Evolutionary conservation across 2,888 invertebrate genomes (phyloP), one percentile per base, ranked within the genome.

Genomic region (Agrotis puta): DNA sequence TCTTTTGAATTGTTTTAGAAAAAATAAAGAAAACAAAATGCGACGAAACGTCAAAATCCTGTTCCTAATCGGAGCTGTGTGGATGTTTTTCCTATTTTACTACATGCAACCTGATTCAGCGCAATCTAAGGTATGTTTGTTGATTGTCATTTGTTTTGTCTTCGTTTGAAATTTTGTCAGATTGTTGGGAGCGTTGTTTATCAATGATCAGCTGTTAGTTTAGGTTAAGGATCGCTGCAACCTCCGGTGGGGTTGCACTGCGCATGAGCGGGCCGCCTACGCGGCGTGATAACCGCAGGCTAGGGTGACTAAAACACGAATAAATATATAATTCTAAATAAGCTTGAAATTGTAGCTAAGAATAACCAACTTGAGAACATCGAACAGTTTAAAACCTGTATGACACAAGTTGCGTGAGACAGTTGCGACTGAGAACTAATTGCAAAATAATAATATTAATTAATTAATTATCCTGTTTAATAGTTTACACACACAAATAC

Each of bases 81-180:
- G 95, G 95, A 94, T 95, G 91, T 94, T 94, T 86, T 92, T 93
- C 87, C 87, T 96, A 71, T 92, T 95, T 82, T 96, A 95, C 88
- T 95, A 92, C 88, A 95, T 95, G 94, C 95, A 95, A 83, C 92
- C 95, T 67, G 95, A 94, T 84, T 88, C 94, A 16, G 80, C 91
- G 56, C 92, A 91, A 77, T 89, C 91, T 63, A 95, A 95, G 95
- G 95, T 95, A 87, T 81, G 89, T 85, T 77, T 53, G 24, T 69
- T 45, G 53, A 43, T 50, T 70, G 53, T 58, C 14, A 22, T 83
- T 62, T 75, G n/a, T 61, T 74, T 77, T 62, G 61, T 84, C 3
- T 70, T 51, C 11, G 20, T 64, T 78, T 83, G 70, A 57, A 51
- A 68, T 84, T 63, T 58, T 33, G 61, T 22, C n/a, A 57, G 63